These are phyloP conservation scores for Copsychus sechellarum DNA, from an alignment of 2,113 vertebrate species.

Conservation along the genomic window DNA sequence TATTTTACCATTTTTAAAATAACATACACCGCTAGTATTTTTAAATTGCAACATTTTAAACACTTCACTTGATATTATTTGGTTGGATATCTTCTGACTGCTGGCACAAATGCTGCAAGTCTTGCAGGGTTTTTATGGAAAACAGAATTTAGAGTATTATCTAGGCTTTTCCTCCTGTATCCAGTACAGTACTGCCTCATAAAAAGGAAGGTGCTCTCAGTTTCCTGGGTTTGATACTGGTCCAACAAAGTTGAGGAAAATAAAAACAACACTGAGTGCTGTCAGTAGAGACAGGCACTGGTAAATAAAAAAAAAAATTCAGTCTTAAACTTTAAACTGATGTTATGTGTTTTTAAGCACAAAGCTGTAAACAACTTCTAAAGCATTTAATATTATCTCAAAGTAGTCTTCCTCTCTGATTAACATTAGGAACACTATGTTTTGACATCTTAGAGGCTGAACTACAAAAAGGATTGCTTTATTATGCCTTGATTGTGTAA, in stretches of 20 bases:
- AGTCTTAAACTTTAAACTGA: background rate
- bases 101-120: background rate
- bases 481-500: background rate
- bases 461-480: background rate
- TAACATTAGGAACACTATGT: background rate
- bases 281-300: background rate
- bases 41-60: conserved; percentile 28
- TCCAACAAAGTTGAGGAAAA: background rate
- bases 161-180: background rate
- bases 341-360: background rate
- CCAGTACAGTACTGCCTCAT: background rate
- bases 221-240: background rate
- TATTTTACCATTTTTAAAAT: background rate
- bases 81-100: background rate
- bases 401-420: background rate
- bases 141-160: background rate
- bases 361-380: background rate
- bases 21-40: background rate
- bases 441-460: background rate
- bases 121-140: background rate
- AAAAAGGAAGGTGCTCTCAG: background rate
- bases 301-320: background rate
- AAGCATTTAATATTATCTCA: background rate
- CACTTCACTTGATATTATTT: background rate
- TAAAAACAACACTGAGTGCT: background rate